Base-by-base conservation (phyloP, 2,888 invertebrate genomes). In the Salpingus planirostris region DNA sequence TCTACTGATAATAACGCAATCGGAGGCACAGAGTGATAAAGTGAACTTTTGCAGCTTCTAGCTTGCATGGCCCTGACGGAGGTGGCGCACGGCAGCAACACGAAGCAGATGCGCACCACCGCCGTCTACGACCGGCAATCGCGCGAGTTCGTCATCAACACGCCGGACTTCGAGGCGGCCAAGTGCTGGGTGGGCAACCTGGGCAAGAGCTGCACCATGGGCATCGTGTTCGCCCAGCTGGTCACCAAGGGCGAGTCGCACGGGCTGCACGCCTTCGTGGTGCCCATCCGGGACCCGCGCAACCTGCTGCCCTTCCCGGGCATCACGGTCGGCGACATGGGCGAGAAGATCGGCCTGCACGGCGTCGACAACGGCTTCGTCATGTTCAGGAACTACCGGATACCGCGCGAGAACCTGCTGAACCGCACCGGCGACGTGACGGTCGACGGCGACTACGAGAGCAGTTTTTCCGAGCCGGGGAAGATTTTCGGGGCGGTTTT, bases 161-260 rank as follows among this genome's bases (percentile, higher is more conserved):
- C 93, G 1, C 93, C 96, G 0, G 87, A 91, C 65, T 87, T 93
- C 67, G 86, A 93, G 65, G 89, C 95, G 5, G 89, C 91, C 31
- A 97, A 97, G 71, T 91, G 91, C 66, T 96, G 95, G 95, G 80
- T 84, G 52, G 96, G 96, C 50, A 92, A 91, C 67, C 72, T 89
- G 68, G 88, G 51, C 43, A 80, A 83, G 65, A 85, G 82, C 6
- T 86, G 90, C 38, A 90, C 90, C 0, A 79, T 89, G 54, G 85
- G 87, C 1, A 65, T 91, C 40, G 75, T 92, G 2, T 93, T 91
- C 67, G 93, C 93, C 1, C 92, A 92, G 66, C 71, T 95, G 37
- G 78, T 83, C 52, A 87, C 86, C 1, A 81, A 85, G 59, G 83
- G 80, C 0, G 68, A 71, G 21, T 76, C 74, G 50, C 89, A 91